Evolutionary conservation across 2,113 vertebrate species (phyloP).

Genomic region (Phrynosoma platyrhinos): DNA sequence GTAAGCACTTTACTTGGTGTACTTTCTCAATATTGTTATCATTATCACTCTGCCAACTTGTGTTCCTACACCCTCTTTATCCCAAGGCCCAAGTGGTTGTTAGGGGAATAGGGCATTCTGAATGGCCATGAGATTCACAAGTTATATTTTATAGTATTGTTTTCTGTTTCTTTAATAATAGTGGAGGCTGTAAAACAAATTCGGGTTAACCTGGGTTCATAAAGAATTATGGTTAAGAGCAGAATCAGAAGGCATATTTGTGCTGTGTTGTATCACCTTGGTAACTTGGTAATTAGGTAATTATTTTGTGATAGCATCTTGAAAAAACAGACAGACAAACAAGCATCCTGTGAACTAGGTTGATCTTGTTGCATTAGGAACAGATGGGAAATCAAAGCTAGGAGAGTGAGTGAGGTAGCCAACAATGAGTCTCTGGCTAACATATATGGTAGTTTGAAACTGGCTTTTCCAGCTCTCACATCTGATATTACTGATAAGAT

Average conservation of each 20-base stretch:
- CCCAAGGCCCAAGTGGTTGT: no score
- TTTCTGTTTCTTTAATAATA: not conserved
- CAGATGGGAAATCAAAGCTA: not conserved
- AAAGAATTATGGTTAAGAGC: no score
- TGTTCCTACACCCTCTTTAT: not conserved
- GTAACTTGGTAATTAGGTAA: not conserved
- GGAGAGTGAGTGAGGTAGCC: not conserved
- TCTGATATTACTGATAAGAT: not conserved
- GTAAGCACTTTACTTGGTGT: not conserved
- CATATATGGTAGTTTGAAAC: not conserved
- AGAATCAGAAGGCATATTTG: not conserved
- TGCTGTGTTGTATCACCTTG: not conserved
- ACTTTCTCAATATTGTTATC: not conserved
- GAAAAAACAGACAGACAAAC: not conserved
- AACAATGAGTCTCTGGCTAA: not conserved
- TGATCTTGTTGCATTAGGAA: not conserved
- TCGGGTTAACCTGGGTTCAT: not conserved
- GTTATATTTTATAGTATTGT: not conserved
- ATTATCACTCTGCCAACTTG: not conserved
- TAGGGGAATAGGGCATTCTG: not conserved
- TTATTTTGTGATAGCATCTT: not conserved
- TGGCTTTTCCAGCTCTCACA: not conserved
- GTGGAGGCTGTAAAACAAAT: not conserved
- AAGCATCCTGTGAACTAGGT: not conserved
- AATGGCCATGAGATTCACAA: not conserved